These are phyloP conservation scores for Biston stratarius DNA, from an alignment of 2,888 invertebrate genomes.

Conservation along the genomic window DNA sequence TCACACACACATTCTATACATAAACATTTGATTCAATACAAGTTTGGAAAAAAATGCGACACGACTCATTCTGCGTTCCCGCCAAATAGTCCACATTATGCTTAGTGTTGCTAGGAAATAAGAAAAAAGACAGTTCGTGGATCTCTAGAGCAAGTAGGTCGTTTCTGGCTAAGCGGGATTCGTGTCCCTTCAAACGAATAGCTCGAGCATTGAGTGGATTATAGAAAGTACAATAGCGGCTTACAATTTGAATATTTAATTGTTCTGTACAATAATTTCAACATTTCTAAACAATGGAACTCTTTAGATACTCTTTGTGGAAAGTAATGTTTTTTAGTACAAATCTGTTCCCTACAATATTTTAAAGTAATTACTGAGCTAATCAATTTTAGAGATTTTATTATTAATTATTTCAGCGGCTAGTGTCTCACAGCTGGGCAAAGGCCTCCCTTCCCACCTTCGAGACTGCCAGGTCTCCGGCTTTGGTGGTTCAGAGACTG, in stretches of 20 bases:
- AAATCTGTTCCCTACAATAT: background rate
- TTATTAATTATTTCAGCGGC: background rate
- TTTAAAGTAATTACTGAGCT: background rate
- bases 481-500: too few species aligned
- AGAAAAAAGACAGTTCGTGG: too few species aligned
- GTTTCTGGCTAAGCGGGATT: background rate
- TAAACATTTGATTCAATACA: too few species aligned
- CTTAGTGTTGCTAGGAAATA: background rate
- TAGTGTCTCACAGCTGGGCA: too few species aligned
- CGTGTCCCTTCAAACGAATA: conserved; percentile 1
- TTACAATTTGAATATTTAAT: conserved; percentile 12
- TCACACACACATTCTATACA: too few species aligned
- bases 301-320: conserved; percentile 1
- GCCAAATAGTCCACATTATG: background rate
- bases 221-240: conserved; percentile 10
- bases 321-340: background rate
- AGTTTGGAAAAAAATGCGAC: too few species aligned
- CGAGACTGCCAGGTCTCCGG: too few species aligned
- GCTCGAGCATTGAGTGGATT: conserved; percentile 12
- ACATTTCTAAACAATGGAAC: conserved; percentile 10
- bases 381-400: too few species aligned
- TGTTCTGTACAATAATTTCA: conserved; percentile 9
- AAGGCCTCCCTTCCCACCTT: too few species aligned
- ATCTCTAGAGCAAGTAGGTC: background rate
- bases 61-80: background rate